These are phyloP conservation scores for Nettapus auritus DNA, from an alignment of 2,113 vertebrate genomes.

Conservation along the genomic window DNA sequence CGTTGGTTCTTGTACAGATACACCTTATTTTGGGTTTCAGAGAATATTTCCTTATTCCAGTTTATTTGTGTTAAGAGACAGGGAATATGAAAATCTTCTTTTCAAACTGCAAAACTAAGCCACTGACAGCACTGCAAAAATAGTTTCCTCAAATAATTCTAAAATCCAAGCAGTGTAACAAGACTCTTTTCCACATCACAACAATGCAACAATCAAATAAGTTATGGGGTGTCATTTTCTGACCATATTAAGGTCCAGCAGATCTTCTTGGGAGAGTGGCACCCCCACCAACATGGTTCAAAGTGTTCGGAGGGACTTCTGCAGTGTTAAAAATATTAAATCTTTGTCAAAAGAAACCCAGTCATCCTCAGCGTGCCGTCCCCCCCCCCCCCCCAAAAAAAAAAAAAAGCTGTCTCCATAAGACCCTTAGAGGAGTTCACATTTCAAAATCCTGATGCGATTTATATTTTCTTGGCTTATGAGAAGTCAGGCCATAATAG, in stretches of 20 bases:
- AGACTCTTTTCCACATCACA: fast-evolving
- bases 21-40: background rate
- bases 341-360: background rate
- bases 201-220: background rate
- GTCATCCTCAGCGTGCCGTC: no score
- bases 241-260: background rate
- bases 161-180: background rate
- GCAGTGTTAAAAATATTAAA: background rate
- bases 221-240: background rate
- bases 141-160: background rate
- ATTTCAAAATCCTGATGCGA: background rate
- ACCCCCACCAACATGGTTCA: fast-evolving
- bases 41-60: background rate
- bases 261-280: background rate
- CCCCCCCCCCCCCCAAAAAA: no score
- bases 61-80: background rate
- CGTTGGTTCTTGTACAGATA: background rate
- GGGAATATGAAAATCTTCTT: background rate
- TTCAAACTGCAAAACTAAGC: background rate
- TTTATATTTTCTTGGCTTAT: background rate
- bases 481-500: background rate
- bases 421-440: background rate
- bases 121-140: background rate
- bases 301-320: background rate
- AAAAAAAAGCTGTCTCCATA: background rate